Evolutionary conservation across 2,888 invertebrate genomes (phyloP), one percentile per base, ranked within the genome.

Genomic region (Poecilobothrus nobilitatus): DNA sequence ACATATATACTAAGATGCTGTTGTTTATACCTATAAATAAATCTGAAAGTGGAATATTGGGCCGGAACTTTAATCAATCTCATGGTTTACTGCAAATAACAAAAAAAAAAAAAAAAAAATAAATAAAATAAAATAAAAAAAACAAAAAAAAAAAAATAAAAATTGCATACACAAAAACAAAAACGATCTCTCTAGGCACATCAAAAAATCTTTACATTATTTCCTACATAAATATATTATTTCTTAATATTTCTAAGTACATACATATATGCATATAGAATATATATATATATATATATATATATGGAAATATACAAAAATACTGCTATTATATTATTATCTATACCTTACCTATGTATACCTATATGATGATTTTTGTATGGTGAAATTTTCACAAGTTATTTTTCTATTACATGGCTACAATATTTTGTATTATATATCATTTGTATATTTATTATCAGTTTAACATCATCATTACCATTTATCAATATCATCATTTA

Each of bases 11-110:
- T 37, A 37, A 37, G 27, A 27, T 27, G 27, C 27, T 27, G 27
- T 37, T 37, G 37, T 8, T 8, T 37, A 37, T 37, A 37, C 37
- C 7, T 70, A 67, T 67, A 70, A 70, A 70, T 68, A 69, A 66
- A 69, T 69, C 71, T 68, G 67, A 71, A 71, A 71, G 71, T 71
- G 68, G 71, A 71, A 69, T 71, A 71, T 68, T 68, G 68, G 71
- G 71, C 71, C 71, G 71, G 71, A 71, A 71, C 71, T 71, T 68
- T 68, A 68, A 69, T 69, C 69, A 71, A 68, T 67, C 67, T 66
- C 44, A 65, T 69, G 53, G 53, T 18, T 53, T 53, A 53, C 12
- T 53, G 53, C 53, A 53, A 53, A 53, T 8, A 37, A 53, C 7
- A 18, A 18, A 18, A n/a, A 9, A 53, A 53, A 53, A 53, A 15